Conservation (phyloP, 2,888 invertebrate genomes). For the Conus canariensis region DNA sequence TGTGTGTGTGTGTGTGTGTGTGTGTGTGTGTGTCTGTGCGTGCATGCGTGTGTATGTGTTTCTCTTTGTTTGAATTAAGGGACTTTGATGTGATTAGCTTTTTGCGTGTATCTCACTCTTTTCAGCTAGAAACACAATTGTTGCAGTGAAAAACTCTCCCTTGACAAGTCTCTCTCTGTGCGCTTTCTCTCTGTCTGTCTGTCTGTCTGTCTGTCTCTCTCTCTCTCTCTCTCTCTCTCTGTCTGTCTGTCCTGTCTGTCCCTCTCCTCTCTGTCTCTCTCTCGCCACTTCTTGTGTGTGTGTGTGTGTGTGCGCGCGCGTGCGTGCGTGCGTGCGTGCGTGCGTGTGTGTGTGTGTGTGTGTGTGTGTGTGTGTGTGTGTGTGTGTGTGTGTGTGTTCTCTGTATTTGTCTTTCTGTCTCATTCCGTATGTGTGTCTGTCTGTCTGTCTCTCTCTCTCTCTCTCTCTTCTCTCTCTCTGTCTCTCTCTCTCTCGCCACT, state of each 20-base stretch:
- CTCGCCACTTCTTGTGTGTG: not conserved
- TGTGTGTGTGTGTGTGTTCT: not conserved
- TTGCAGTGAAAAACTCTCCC: too few relatives aligned
- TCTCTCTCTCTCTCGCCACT: too few relatives aligned
- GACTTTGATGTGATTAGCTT: too few relatives aligned
- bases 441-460: not conserved
- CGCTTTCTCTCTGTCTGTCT: too few relatives aligned
- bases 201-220: too few relatives aligned
- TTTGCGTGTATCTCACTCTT: too few relatives aligned
- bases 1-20: slow-evolving; percentile 23
- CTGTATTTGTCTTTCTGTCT: too few relatives aligned
- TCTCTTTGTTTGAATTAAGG: not conserved
- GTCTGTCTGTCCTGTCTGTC: not conserved
- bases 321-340: not conserved
- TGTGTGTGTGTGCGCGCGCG: not conserved
- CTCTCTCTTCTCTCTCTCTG: not conserved
- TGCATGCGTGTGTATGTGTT: not conserved
- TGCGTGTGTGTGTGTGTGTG: not conserved
- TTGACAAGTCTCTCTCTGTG: too few relatives aligned
- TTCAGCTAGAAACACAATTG: too few relatives aligned
- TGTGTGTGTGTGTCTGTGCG: not conserved
- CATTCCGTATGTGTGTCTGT: too few relatives aligned
- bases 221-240: not conserved
- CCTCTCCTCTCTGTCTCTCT: not conserved
- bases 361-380: not conserved